phyloP scores from a whole-genome alignment of 2,113 vertebrate genomes.

The Pterophyllum scalare region DNA sequence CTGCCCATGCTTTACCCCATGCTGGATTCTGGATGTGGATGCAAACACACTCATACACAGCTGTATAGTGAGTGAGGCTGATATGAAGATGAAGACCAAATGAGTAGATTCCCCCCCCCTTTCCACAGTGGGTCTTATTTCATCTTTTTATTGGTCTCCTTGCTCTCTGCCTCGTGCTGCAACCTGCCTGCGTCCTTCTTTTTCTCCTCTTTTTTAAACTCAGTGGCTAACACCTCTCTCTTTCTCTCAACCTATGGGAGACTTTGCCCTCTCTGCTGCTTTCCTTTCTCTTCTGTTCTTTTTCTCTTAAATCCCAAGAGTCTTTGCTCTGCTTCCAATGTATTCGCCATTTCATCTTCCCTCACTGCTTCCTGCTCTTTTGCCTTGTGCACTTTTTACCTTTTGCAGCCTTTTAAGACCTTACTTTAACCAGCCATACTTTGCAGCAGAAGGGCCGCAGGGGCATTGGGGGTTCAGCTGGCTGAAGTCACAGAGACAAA shows the following conservation, averaged over 20 bases:
- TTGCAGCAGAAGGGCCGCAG: background rate
- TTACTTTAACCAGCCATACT: constrained; percentile 27
- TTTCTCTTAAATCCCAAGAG: constrained; percentile 17
- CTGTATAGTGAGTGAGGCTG: constrained; percentile 21
- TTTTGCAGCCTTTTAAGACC: constrained; percentile 1
- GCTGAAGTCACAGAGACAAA: background rate
- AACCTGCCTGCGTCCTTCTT: constrained; percentile 54
- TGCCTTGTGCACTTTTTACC: constrained; percentile 8
- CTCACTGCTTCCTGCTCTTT: constrained; percentile 5
- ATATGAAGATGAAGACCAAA: constrained; percentile 52
- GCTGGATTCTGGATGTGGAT: constrained; percentile 15
- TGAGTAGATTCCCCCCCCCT: constrained; percentile 3
- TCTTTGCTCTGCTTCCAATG: constrained; percentile 1
- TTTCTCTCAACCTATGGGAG: background rate
- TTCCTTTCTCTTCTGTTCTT: constrained; percentile 5
- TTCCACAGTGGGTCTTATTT: constrained; percentile 46
- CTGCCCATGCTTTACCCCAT: constrained; percentile 17
- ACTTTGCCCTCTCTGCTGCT: background rate
- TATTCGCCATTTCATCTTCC: constrained; percentile 34
- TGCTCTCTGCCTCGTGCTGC: constrained; percentile 53
- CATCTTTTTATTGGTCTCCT: constrained; percentile 50
- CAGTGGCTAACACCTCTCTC: constrained; percentile 34
- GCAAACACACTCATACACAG: constrained; percentile 5
- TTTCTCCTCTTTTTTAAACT: constrained; percentile 19
- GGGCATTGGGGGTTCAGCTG: background rate